Base-by-base conservation (phyloP, 2,888 invertebrate species). In the Diaperis boleti region DNA sequence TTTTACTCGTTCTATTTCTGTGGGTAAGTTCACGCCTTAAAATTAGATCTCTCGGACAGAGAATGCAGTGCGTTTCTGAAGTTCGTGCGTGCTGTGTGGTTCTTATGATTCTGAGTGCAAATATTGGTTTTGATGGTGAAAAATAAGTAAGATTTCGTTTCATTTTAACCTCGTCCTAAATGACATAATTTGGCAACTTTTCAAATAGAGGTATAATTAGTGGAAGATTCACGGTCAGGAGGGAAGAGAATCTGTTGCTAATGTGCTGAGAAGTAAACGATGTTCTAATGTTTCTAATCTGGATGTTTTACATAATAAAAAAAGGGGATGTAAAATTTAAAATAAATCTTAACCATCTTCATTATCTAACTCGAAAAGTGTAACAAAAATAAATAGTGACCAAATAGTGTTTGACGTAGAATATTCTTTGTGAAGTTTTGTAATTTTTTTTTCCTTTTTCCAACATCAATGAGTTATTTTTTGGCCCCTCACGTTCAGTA, bases 141-240 rank as follows among this genome's bases (percentile, higher is more conserved):
- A 42, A 42, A n/a, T 42, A 18, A 10, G 6, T 20, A 20, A 15
- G 15, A n/a, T 13, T 15, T 39, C 17, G 15, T 8, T 13, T 17
- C 15, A 39, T 13, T 35, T 10, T 18, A 17, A 11, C 37, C 20
- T 37, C 18, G 52, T 20, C 33, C 20, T 52, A 39, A 31, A 42
- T 54, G 54, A 54, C 54, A 54, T 54, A 54, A 54, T 41, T 54
- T 54, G 54, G 54, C 54, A 54, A 6, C 6, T 26, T 17, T 14
- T 54, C 54, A 54, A 54, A 42, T 17, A 22, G 14, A 3, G 14
- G 8, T 50, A 33, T 18, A 50, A 29, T 15, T 31, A 49, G 42
- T 4, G 41, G 29, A 54, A 54, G 11, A 22, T 52, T 54, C 26
- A 42, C n/a, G 54, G 54, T 54, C 42, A 45, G 11, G 8, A 29